Evolutionary conservation across 1,140 invertebrate genomes (phyloP).

Genomic region (Lepidotrigona ventralis): DNA sequence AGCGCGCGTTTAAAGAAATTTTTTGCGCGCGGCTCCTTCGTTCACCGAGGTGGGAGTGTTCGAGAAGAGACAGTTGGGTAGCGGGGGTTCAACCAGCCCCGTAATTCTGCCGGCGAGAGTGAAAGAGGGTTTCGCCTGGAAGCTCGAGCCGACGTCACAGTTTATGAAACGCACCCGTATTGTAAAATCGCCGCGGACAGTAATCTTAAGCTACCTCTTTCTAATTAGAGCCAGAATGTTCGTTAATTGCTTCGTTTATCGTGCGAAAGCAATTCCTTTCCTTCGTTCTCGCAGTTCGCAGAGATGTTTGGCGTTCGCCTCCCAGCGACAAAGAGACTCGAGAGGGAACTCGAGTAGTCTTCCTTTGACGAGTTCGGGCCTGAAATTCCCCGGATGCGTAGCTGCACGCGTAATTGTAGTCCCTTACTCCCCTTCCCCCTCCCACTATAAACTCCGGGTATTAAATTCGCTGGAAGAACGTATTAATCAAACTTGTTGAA

Average conservation of each 20-base stretch:
- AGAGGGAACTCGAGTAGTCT: not conserved
- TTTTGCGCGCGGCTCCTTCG: slow-evolving; percentile 26
- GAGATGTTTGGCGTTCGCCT: too few relatives aligned
- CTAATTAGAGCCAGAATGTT: slow-evolving; percentile 22
- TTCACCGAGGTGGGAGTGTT: not conserved
- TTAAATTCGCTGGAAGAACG: not conserved
- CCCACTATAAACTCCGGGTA: too few relatives aligned
- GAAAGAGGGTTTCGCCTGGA: too few relatives aligned
- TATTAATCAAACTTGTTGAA: not conserved
- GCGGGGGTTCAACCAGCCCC: not conserved
- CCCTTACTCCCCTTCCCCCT: too few relatives aligned
- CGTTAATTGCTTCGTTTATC: slow-evolving; percentile 28
- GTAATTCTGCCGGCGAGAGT: not conserved
- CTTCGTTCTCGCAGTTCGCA: not conserved
- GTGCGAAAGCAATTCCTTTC: not conserved
- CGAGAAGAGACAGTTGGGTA: not conserved
- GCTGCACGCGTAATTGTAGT: not conserved
- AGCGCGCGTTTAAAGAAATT: slow-evolving; percentile 41
- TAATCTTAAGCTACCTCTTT: not conserved
- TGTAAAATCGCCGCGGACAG: not conserved
- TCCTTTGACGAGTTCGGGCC: slow-evolving; percentile 12
- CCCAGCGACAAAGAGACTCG: not conserved
- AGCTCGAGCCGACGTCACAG: slow-evolving; percentile 6
- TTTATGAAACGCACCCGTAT: slow-evolving; percentile 38
- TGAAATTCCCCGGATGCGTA: not conserved